Evolutionary conservation across 2,888 invertebrate genomes (phyloP), one percentile per base, ranked within the genome.

Genomic region (Lathronympha strigana): DNA sequence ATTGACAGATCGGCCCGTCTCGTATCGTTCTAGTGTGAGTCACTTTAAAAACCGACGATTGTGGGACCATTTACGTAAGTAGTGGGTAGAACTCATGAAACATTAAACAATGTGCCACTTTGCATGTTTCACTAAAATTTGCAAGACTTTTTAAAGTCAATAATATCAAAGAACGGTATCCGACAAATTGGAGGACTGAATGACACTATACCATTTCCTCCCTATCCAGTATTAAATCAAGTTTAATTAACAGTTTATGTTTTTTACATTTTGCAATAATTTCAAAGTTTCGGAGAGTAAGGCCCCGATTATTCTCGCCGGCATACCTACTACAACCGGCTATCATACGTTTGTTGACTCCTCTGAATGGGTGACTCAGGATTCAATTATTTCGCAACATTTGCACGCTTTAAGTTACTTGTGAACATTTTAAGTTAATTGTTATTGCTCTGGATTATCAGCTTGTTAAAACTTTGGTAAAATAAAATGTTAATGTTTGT

Each of bases 291-390:
- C 45, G 57, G 57, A 43, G 31, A 21, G 17, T 57, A 57, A 57
- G 31, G 31, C 17, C 19, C n/a, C 21, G 31, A 45, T 45, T 31
- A 45, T 45, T 19, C 43, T 45, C 57, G 21, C 31, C 28, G 57
- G 43, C 31, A 64, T 53, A 51, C 45, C 45, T 38, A 43, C 51
- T 43, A 51, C 36, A 45, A 38, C 43, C 40, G 51, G 36, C 19
- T 23, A 66, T 66, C 36, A 54, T 45, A 33, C 66, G 66, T 66
- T 66, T 66, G 61, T 66, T 66, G 66, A 66, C 66, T 61, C 55
- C 58, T 45, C 58, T 60, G 47, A 60, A 60, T 45, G 54, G 49
- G 25, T 63, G 64, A 60, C 47, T 53, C 64, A 60, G 45, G 23
- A 31, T 54, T 47, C 60, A 49, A 49, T 61, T 66, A 61, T 66